These are phyloP conservation scores for Drosophila tsacasi DNA, from an alignment of 1,140 invertebrate genomes.

Conservation along the genomic window DNA sequence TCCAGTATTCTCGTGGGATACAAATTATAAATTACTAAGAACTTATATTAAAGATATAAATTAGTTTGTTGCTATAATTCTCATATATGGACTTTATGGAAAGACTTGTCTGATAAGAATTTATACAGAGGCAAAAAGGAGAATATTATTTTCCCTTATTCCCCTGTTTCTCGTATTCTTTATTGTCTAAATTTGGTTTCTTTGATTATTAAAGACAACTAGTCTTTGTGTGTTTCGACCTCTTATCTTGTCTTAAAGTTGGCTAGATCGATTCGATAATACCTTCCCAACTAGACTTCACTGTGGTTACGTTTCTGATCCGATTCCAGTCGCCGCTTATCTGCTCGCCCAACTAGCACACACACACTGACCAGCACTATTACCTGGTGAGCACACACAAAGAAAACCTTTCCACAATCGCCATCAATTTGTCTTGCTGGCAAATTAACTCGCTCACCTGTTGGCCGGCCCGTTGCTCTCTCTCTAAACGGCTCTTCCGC, in stretches of 20 bases:
- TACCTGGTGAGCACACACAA: conserved; percentile 30
- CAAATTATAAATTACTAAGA: no score
- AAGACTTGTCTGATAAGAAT: no score
- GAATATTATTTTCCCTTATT: background rate
- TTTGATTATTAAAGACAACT: background rate
- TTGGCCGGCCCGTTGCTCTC: conserved; percentile 9
- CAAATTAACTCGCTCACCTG: conserved; percentile 66
- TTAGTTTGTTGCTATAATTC: background rate
- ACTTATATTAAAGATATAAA: background rate
- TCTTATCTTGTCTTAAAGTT: background rate
- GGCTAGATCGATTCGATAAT: background rate
- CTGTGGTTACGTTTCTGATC: conserved; percentile 32
- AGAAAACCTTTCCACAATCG: conserved; percentile 75
- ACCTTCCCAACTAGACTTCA: background rate
- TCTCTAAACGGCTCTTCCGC: conserved; percentile 9
- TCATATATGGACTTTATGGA: no score
- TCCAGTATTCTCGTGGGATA: no score
- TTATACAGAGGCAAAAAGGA: background rate
- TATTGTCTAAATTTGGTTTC: background rate
- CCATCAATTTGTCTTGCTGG: conserved; percentile 78
- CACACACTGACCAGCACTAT: conserved; percentile 11
- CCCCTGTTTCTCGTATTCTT: no score
- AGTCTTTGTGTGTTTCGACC: background rate
- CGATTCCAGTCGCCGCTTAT: conserved; percentile 68
- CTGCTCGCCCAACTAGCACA: conserved; percentile 42